Conservation (phyloP, 2,113 vertebrate species). For the Calyptommatus sinebrachiatus region DNA sequence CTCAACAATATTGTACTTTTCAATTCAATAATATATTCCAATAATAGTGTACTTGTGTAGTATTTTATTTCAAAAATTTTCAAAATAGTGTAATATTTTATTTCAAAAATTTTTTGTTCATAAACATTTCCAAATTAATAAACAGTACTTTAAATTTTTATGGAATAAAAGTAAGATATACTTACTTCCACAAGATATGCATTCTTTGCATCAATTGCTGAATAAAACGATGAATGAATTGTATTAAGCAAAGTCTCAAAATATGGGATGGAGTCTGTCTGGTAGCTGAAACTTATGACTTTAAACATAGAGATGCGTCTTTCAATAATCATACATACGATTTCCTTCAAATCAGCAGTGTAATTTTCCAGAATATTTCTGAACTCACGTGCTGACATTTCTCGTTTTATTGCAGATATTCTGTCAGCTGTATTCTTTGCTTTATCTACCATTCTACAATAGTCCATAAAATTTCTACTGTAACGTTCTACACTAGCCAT, state of each 20-base stretch:
- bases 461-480: conserved; percentile 47
- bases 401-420: conserved; percentile 22
- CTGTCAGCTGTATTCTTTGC: conserved; percentile 48
- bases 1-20: not conserved
- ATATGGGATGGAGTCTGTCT: conserved; percentile 62
- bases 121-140: conserved; percentile 8
- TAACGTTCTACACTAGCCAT: conserved; percentile 44
- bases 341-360: conserved; percentile 38
- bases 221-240: conserved; percentile 42
- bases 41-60: not conserved
- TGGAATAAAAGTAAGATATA: conserved; percentile 20
- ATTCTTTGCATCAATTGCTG: conserved; percentile 52
- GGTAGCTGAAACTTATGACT: conserved; percentile 49
- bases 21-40: not conserved
- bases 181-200: conserved; percentile 61
- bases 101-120: conserved; percentile 18
- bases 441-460: conserved; percentile 51
- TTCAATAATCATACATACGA: conserved; percentile 47
- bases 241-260: conserved; percentile 54
- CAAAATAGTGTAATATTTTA: not conserved
- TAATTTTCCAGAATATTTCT: conserved; percentile 42
- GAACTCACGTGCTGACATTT: conserved; percentile 52
- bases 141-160: conserved; percentile 10
- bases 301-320: conserved; percentile 52
- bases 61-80: conserved; percentile 7